A percentile compares a stretch with the other conserved stretches of the same genome.
Evolutionary conservation across 2,888 invertebrate genomes (phyloP).

Genomic region (Drosophila austrosaltans): DNA sequence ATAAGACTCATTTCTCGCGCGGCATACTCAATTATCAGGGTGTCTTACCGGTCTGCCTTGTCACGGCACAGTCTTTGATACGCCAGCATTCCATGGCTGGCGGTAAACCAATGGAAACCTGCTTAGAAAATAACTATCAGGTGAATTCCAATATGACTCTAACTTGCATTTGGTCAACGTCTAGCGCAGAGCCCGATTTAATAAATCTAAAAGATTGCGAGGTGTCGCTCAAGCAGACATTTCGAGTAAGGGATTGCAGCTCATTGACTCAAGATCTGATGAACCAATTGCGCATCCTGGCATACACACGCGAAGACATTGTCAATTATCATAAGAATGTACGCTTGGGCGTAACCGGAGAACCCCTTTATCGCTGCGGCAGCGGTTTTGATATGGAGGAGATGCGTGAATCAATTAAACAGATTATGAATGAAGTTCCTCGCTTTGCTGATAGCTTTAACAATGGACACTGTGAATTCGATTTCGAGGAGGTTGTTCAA

Average conservation of each 20-base stretch:
- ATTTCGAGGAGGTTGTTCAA: constrained; percentile 81
- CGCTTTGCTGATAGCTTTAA: constrained; percentile 64
- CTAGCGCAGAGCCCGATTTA: constrained; percentile 62
- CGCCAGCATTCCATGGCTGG: constrained; percentile 64
- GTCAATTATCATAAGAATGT: constrained; percentile 69
- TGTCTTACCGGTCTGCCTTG: constrained; percentile 56
- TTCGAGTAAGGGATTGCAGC: constrained; percentile 70
- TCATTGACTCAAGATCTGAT: constrained; percentile 77
- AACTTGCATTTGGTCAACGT: constrained; percentile 75
- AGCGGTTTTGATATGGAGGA: constrained; percentile 78
- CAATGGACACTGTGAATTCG: constrained; percentile 61
- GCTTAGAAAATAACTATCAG: constrained; percentile 78
- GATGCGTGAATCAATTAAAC: constrained; percentile 75
- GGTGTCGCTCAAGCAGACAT: constrained; percentile 76
- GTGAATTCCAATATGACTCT: constrained; percentile 75
- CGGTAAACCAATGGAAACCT: constrained; percentile 54
- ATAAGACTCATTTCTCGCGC: constrained; percentile 64
- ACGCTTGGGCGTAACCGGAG: constrained; percentile 49
- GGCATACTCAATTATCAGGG: constrained; percentile 78
- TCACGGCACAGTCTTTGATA: constrained; percentile 69
- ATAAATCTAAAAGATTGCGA: constrained; percentile 78
- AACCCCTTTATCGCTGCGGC: constrained; percentile 79
- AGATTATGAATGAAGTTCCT: constrained; percentile 79
- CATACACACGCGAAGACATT: constrained; percentile 81
- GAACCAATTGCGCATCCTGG: constrained; percentile 79